Evolutionary conservation across 2,888 invertebrate genomes (phyloP).

Genomic region (Acronicta alni): DNA sequence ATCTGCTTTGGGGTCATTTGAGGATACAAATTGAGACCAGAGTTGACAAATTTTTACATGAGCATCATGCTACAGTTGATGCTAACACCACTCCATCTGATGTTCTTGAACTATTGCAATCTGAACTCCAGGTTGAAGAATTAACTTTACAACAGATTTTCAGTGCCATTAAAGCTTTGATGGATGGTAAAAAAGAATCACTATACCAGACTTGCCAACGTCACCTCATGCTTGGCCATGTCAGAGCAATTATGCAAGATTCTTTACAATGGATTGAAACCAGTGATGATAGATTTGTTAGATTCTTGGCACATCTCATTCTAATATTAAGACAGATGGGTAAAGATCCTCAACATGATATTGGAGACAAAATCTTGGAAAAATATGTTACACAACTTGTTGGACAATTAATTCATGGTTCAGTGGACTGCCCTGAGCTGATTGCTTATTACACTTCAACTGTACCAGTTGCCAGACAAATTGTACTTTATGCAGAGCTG

Average conservation of each 20-base stretch:
- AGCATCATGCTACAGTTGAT: slow-evolving; percentile 83
- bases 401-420: slow-evolving; percentile 80
- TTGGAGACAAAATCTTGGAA: slow-evolving; percentile 93
- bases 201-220: slow-evolving; percentile 95
- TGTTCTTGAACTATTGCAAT: slow-evolving; percentile 79
- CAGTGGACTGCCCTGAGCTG: slow-evolving; percentile 92
- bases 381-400: slow-evolving; percentile 93
- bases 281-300: slow-evolving; percentile 89
- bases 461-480: slow-evolving; percentile 89
- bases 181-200: slow-evolving; percentile 89
- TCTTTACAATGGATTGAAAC: slow-evolving; percentile 91
- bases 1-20: slow-evolving; percentile 96
- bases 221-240: slow-evolving; percentile 94
- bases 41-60: slow-evolving; percentile 91
- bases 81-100: slow-evolving; percentile 81
- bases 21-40: slow-evolving; percentile 94
- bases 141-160: slow-evolving; percentile 81
- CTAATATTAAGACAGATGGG: slow-evolving; percentile 95
- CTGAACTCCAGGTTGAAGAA: slow-evolving; percentile 78
- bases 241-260: slow-evolving; percentile 92
- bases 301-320: slow-evolving; percentile 96
- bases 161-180: slow-evolving; percentile 80
- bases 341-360: slow-evolving; percentile 91
- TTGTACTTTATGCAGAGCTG: slow-evolving; percentile 91
- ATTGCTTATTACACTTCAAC: slow-evolving; percentile 96